Percentiles rank a stretch among this genome's conserved stretches.
phyloP scores from a whole-genome alignment of 2,797 vertebrate species.

The Danio aesculapii region DNA sequence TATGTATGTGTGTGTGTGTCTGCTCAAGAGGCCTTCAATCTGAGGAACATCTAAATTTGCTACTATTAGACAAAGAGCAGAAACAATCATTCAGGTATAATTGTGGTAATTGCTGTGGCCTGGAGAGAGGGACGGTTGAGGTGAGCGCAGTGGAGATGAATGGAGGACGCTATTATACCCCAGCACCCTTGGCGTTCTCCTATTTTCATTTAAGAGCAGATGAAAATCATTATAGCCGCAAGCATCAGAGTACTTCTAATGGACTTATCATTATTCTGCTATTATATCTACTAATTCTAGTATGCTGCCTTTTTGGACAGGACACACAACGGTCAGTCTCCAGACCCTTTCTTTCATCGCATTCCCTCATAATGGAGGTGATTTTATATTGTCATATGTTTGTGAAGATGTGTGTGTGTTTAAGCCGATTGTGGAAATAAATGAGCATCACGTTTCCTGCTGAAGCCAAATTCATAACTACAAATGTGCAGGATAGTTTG shows the following conservation, averaged over 20 bases:
- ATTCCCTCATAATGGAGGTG: not conserved
- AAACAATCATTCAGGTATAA: conserved; percentile 25
- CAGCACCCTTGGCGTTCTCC: not conserved
- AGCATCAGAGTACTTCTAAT: not conserved
- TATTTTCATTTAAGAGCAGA: conserved; percentile 30
- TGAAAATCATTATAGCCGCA: conserved; percentile 15
- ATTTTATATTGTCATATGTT: not conserved
- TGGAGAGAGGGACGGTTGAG: not conserved
- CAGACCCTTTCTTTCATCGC: not conserved
- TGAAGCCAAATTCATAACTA: not conserved
- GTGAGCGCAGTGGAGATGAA: conserved; percentile 9
- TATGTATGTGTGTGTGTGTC: too few relatives aligned
- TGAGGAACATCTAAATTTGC: conserved; percentile 2
- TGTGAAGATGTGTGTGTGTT: not conserved
- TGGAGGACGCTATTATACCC: conserved; percentile 22
- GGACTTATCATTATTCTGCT: conserved; percentile 5
- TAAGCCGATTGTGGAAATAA: not conserved
- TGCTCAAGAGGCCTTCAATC: not conserved
- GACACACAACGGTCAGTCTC: not conserved
- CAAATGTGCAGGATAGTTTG: not conserved
- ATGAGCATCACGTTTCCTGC: not conserved
- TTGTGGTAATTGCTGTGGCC: conserved; percentile 23
- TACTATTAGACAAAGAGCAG: conserved; percentile 30
- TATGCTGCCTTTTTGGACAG: not conserved
- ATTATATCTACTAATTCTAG: not conserved